A percentile compares a stretch with the other conserved stretches of the same genome.
These are phyloP conservation scores for Muraenolepis orangiensis DNA, from an alignment of 2,797 vertebrate genomes.

Conservation along the genomic window DNA sequence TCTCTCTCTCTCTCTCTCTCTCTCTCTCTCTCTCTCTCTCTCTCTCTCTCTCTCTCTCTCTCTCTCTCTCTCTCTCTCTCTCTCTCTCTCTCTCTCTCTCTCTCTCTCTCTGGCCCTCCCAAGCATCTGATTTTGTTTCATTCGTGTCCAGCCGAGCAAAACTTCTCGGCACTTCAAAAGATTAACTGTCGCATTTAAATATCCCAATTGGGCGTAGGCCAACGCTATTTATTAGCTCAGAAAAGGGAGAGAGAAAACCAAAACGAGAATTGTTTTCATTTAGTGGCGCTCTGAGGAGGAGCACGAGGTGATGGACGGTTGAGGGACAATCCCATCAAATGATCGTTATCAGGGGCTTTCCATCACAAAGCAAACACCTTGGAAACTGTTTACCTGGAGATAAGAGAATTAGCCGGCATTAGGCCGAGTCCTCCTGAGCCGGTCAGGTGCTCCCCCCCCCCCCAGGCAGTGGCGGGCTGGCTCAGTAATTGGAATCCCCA, in stretches of 20 bases:
- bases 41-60: neutral
- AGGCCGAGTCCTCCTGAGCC: slow-evolving; percentile 29
- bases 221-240: neutral
- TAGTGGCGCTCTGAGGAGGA: neutral
- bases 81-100: neutral
- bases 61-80: too few species aligned
- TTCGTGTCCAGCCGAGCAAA: slow-evolving; percentile 21
- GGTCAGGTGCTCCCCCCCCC: slow-evolving; percentile 44
- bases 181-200: slow-evolving; percentile 24
- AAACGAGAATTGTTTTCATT: neutral
- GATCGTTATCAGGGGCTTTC: slow-evolving; percentile 21
- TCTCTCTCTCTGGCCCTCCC: neutral
- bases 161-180: slow-evolving; percentile 22
- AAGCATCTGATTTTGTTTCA: neutral
- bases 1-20: too few species aligned
- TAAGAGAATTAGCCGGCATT: slow-evolving; percentile 16
- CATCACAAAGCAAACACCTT: slow-evolving; percentile 13
- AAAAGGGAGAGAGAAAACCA: neutral
- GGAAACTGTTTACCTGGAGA: slow-evolving; percentile 30
- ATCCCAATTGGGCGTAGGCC: slow-evolving; percentile 26
- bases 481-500: slow-evolving; percentile 70
- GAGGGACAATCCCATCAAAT: neutral
- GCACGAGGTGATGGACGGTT: neutral
- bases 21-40: neutral
- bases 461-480: slow-evolving; percentile 45